A percentile compares a stretch with the other conserved stretches of the same genome.
phyloP scores from a whole-genome alignment of 2,797 vertebrate species.

The Podarcis siculus region DNA sequence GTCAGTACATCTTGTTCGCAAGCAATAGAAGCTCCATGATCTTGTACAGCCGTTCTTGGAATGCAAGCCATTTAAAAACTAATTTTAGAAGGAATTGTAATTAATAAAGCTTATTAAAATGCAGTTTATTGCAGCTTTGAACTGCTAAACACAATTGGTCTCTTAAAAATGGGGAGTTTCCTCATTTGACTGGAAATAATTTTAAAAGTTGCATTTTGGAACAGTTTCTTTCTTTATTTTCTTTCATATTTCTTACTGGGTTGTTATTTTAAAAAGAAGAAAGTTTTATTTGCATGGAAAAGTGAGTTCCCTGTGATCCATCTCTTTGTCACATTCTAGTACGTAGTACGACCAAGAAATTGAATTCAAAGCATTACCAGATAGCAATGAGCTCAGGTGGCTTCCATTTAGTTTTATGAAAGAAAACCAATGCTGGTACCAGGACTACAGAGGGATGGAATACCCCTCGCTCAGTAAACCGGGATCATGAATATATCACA shows the following conservation, averaged over 20 bases:
- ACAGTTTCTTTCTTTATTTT: no score
- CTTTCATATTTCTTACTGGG: no score
- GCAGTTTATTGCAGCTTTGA: background rate
- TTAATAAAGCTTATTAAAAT: background rate
- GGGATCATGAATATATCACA: background rate
- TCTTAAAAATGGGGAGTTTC: background rate
- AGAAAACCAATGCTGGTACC: background rate
- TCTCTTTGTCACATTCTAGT: background rate
- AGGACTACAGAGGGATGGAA: background rate
- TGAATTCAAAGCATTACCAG: background rate
- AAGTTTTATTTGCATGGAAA: background rate
- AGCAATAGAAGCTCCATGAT: background rate
- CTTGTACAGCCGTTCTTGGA: background rate
- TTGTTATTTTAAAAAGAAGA: background rate
- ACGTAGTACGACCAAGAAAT: no score
- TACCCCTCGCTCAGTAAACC: background rate
- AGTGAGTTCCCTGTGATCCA: background rate
- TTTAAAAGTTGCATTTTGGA: no score
- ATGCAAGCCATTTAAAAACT: background rate
- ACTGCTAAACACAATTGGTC: background rate
- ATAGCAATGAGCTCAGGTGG: background rate
- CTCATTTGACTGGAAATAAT: background rate
- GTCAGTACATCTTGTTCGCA: constrained; percentile 8
- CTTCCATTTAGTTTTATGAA: background rate
- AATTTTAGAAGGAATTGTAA: background rate